Evolutionary conservation across 64 coral and sea anemone species (phyloP).

Genomic region (Anthopleura sola): DNA sequence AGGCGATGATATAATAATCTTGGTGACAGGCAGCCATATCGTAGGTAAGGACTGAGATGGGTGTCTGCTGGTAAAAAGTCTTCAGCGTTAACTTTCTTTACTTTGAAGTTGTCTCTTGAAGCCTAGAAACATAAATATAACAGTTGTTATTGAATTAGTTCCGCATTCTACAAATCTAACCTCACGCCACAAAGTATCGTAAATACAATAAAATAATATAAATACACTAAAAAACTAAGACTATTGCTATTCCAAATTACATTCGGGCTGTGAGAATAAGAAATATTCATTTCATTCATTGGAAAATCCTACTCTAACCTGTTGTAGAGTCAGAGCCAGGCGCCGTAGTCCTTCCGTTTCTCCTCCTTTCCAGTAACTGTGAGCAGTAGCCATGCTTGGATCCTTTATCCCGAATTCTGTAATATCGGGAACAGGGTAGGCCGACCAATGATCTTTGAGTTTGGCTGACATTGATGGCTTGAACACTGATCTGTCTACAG

Average conservation of each 20-base stretch:
- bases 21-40: constrained; percentile 47
- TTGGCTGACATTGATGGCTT: constrained; percentile 16
- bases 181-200: too few relatives aligned
- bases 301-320: constrained; percentile 23
- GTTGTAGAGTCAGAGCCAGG: constrained; percentile 16
- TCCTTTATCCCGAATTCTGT: constrained; percentile 58
- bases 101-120: constrained; percentile 23
- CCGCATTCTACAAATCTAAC: too few relatives aligned
- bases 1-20: constrained; percentile 35
- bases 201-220: too few relatives aligned
- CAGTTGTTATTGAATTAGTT: not conserved
- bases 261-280: too few relatives aligned
- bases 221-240: too few relatives aligned
- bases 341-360: constrained; percentile 39
- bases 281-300: too few relatives aligned
- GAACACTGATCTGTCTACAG: constrained; percentile 19
- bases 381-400: constrained; percentile 2
- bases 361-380: constrained; percentile 39
- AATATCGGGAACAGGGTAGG: constrained; percentile 34
- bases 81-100: not conserved
- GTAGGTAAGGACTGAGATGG: constrained; percentile 52
- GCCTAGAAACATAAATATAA: too few relatives aligned
- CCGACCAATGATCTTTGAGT: not conserved
- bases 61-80: constrained; percentile 18
- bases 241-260: too few relatives aligned